A percentile compares a stretch with the other conserved stretches of the same genome.
Evolutionary conservation across 1,140 invertebrate genomes (phyloP).

Genomic region (Solenopsis fugax): DNA sequence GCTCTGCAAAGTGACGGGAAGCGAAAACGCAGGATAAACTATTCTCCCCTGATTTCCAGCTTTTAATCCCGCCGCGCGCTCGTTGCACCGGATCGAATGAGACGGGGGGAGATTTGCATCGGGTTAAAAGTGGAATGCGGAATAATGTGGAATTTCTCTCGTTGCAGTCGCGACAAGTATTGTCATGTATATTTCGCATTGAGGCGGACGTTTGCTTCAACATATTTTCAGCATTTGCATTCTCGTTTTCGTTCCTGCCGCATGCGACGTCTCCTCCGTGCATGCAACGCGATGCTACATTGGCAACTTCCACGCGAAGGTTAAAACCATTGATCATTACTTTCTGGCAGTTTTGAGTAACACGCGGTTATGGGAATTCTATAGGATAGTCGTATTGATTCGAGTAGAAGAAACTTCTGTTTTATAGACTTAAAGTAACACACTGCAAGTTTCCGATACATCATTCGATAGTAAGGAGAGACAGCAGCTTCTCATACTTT

Average conservation of each 20-base stretch:
- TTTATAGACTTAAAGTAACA: conserved; percentile 37
- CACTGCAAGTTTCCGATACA: neutral
- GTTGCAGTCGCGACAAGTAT: conserved; percentile 46
- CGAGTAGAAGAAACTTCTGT: conserved; percentile 31
- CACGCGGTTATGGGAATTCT: conserved; percentile 24
- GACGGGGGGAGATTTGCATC: conserved; percentile 28
- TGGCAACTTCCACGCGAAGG: neutral
- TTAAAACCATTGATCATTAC: conserved; percentile 36
- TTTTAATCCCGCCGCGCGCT: conserved; percentile 33
- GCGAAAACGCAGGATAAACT: conserved; percentile 44
- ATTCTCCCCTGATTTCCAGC: conserved; percentile 40
- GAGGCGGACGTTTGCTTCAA: conserved; percentile 30
- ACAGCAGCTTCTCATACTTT: neutral
- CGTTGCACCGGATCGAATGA: conserved; percentile 20
- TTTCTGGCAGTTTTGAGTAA: conserved; percentile 43
- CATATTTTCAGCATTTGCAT: conserved; percentile 48
- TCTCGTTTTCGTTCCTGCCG: neutral
- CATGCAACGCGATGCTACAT: neutral
- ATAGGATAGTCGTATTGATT: conserved; percentile 12
- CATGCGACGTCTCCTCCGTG: too few relatives aligned
- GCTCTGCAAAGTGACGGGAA: conserved; percentile 25
- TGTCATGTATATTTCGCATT: conserved; percentile 46
- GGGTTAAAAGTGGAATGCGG: conserved; percentile 50
- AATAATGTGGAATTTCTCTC: conserved; percentile 37
- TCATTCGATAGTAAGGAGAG: conserved; percentile 12